phyloP scores from a whole-genome alignment of 2,113 vertebrate genomes.

The Zosterops japonicus region DNA sequence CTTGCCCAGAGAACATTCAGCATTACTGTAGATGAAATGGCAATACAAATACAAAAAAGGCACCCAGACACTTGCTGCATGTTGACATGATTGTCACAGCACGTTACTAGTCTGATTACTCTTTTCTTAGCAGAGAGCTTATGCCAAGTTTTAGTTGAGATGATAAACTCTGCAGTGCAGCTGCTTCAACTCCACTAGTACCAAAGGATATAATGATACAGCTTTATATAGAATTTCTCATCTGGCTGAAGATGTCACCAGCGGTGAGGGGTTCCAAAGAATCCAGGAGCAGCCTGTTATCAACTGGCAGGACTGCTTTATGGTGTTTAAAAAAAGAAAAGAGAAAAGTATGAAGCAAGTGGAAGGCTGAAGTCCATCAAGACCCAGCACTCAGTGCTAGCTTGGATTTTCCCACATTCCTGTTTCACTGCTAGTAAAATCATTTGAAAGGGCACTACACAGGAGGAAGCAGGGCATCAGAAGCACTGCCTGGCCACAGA shows the following conservation, averaged over 20 bases:
- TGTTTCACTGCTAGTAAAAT: background rate
- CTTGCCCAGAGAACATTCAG: background rate
- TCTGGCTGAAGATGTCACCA: background rate
- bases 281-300: background rate
- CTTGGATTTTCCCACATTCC: background rate
- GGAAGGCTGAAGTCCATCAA: background rate
- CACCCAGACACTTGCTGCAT: background rate
- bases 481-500: background rate
- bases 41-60: background rate
- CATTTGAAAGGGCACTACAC: background rate
- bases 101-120: background rate
- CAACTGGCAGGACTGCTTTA: background rate
- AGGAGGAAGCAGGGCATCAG: background rate
- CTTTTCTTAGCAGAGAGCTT: background rate
- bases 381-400: background rate
- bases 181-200: background rate
- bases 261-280: background rate
- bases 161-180: background rate
- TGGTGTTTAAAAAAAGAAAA: background rate
- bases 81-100: background rate
- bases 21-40: background rate
- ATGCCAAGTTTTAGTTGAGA: background rate
- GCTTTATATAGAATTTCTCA: background rate
- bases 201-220: background rate
- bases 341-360: background rate